A percentile compares a stretch with the other conserved stretches of the same genome.
Conservation (phyloP, 2,888 invertebrate species). For the Dicyrtoma fusca region DNA sequence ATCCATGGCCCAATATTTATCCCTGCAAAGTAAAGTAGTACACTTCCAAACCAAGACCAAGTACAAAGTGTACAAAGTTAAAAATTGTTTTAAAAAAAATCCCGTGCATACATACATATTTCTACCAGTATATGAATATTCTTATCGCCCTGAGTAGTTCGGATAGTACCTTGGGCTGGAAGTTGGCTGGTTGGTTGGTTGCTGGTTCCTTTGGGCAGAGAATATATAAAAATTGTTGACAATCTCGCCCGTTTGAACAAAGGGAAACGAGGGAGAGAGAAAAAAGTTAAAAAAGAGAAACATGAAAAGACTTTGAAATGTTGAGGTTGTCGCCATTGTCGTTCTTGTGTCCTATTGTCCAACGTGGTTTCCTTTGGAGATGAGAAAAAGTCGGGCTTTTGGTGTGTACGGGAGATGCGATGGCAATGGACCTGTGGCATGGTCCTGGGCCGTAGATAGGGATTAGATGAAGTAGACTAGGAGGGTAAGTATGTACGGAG, state of each 20-base stretch:
- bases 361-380: slow-evolving; percentile 17
- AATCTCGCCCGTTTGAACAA: slow-evolving; percentile 6
- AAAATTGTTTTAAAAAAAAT: too few relatives aligned
- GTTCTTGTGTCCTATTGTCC: slow-evolving; percentile 14
- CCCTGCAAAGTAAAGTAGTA: too few relatives aligned
- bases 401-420: neutral
- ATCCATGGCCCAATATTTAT: slow-evolving; percentile 4
- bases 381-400: slow-evolving; percentile 26
- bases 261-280: slow-evolving; percentile 9
- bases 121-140: neutral
- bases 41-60: too few relatives aligned
- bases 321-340: slow-evolving; percentile 30
- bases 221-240: slow-evolving; percentile 24
- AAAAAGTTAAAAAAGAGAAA: slow-evolving; percentile 8
- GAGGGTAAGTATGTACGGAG: neutral
- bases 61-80: too few relatives aligned
- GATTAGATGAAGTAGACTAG: neutral
- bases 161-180: too few relatives aligned
- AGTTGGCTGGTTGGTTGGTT: too few relatives aligned
- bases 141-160: too few relatives aligned
- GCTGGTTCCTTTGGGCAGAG: too few relatives aligned
- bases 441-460: too few relatives aligned
- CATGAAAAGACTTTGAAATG: slow-evolving; percentile 27
- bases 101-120: too few relatives aligned
- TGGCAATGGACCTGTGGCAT: neutral